phyloP scores from a whole-genome alignment of 2,888 invertebrate genomes.

The Drosophila macrospina region DNA sequence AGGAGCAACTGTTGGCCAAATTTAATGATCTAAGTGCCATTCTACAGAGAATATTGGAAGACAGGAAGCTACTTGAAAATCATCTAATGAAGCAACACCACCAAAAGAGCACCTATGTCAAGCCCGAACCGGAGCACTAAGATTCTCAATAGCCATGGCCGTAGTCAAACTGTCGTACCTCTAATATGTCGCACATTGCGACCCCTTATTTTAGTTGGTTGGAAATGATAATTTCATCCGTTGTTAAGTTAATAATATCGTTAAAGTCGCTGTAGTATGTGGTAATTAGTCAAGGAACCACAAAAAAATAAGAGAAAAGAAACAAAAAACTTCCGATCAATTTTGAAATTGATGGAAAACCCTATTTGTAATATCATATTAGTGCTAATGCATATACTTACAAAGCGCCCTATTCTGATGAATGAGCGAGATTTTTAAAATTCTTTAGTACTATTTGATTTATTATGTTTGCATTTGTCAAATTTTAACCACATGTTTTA shows the following conservation, averaged over 20 bases:
- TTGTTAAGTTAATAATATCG: conserved; percentile 62
- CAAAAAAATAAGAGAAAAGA: conserved; percentile 40
- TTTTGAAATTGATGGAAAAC: conserved; percentile 40
- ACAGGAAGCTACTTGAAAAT: not conserved
- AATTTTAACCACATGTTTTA: conserved; percentile 51
- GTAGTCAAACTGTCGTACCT: conserved; percentile 58
- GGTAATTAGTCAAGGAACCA: conserved; percentile 24
- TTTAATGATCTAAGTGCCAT: conserved; percentile 26
- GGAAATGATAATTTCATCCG: conserved; percentile 27
- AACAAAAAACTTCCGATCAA: conserved; percentile 18
- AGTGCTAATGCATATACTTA: conserved; percentile 52
- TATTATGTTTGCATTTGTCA: conserved; percentile 65
- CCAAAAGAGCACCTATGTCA: conserved; percentile 59
- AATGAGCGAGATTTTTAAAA: conserved; percentile 20
- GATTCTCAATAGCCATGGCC: conserved; percentile 67
- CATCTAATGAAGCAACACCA: conserved; percentile 35
- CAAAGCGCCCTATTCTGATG: conserved; percentile 5
- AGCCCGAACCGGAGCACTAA: conserved; percentile 55
- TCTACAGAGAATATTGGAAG: conserved; percentile 2
- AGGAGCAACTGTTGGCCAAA: conserved; percentile 45
- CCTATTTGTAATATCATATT: conserved; percentile 32
- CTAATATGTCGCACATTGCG: conserved; percentile 64
- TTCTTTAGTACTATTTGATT: conserved; percentile 26
- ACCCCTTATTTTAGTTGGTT: conserved; percentile 45
- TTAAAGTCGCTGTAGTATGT: conserved; percentile 51